These are phyloP conservation scores for Coryphaenoides rupestris DNA, from an alignment of 2,113 vertebrate species.

Conservation along the genomic window DNA sequence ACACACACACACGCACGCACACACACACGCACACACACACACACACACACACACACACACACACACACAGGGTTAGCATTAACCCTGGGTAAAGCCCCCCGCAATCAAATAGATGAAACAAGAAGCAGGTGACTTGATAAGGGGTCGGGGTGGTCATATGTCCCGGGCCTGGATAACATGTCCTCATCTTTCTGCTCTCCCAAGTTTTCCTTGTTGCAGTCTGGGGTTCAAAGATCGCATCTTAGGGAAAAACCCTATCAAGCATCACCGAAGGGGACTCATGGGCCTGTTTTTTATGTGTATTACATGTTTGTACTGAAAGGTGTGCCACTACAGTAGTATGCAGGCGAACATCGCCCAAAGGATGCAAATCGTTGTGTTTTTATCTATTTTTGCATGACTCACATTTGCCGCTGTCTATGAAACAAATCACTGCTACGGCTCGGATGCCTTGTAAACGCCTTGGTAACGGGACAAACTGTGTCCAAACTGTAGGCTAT, in stretches of 20 bases:
- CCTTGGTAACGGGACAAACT: not conserved
- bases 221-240: conserved; percentile 31
- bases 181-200: conserved; percentile 58
- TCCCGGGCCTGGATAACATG: conserved; percentile 48
- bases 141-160: conserved; percentile 18
- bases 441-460: not conserved
- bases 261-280: conserved; percentile 39
- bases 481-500: not conserved
- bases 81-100: too few relatives aligned
- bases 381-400: conserved; percentile 40
- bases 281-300: conserved; percentile 28
- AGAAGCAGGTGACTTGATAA: too few relatives aligned
- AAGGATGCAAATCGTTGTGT: conserved; percentile 29
- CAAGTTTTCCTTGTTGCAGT: conserved; percentile 45
- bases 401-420: conserved; percentile 44
- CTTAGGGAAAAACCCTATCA: conserved; percentile 57
- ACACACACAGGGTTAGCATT: not conserved
- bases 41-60: not conserved
- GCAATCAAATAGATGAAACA: too few relatives aligned
- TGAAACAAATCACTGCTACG: not conserved
- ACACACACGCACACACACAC: too few relatives aligned
- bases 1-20: not conserved
- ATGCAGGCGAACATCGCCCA: conserved; percentile 36
- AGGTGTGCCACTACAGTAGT: conserved; percentile 44
- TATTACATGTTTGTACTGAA: conserved; percentile 30